These are phyloP conservation scores for Acanthiza pusilla DNA, from an alignment of 2,797 vertebrate species.

Conservation along the genomic window DNA sequence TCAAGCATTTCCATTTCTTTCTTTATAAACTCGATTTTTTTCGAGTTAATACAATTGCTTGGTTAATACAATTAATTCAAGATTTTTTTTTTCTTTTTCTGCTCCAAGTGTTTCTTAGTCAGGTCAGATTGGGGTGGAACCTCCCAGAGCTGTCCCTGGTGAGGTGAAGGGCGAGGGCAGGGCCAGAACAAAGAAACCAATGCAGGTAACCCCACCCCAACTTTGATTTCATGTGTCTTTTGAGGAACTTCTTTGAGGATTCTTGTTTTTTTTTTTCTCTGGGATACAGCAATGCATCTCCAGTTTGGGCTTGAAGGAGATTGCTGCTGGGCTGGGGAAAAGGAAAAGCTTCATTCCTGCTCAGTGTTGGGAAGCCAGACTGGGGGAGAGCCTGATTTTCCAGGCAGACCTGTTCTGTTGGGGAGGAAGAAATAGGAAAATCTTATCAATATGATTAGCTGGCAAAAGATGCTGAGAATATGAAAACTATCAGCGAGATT, in stretches of 20 bases:
- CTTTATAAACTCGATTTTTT: background rate
- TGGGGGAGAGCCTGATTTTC: background rate
- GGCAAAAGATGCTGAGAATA: no score
- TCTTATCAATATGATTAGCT: no score
- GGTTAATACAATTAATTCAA: background rate
- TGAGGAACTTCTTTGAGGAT: background rate
- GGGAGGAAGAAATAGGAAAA: no score
- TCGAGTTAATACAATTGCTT: no score
- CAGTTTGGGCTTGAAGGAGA: background rate
- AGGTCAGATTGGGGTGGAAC: background rate
- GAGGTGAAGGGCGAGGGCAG: background rate
- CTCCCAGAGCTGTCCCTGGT: rapidly evolving
- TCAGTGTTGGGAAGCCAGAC: background rate
- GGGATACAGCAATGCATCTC: no score
- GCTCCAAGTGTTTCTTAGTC: background rate
- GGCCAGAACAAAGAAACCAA: background rate
- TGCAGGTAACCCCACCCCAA: rapidly evolving
- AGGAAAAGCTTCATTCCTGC: background rate
- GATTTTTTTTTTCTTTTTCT: background rate
- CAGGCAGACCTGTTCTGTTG: background rate
- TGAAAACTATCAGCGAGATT: no score
- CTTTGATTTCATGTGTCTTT: no score
- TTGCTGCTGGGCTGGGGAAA: background rate
- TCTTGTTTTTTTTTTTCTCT: no score
- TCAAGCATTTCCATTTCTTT: background rate